These are phyloP conservation scores for Parus major DNA, from an alignment of 2,113 vertebrate genomes.

Conservation along the genomic window DNA sequence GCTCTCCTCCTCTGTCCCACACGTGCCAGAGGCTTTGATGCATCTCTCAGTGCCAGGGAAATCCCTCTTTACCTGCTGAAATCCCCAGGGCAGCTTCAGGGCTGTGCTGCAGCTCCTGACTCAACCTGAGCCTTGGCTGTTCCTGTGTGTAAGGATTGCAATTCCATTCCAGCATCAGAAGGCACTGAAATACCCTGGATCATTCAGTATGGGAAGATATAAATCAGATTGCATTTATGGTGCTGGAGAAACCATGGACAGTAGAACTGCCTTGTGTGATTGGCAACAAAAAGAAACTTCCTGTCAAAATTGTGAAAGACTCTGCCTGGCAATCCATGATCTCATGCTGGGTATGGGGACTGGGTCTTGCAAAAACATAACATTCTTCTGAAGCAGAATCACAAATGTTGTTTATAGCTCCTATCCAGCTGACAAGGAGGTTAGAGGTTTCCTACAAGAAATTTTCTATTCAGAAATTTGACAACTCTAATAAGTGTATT, in stretches of 20 bases:
- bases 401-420: background rate
- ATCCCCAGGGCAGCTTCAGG: background rate
- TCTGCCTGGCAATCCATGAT: background rate
- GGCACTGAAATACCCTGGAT: background rate
- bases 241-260: background rate
- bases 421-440: background rate
- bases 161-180: background rate
- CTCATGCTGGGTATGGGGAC: accelerated
- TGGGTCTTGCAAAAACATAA: background rate
- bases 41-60: background rate
- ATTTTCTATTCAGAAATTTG: background rate
- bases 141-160: accelerated
- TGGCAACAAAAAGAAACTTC: background rate
- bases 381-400: background rate
- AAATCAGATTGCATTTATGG: background rate
- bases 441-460: background rate
- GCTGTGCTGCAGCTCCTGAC: background rate
- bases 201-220: background rate
- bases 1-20: background rate
- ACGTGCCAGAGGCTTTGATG: background rate
- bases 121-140: background rate
- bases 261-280: background rate
- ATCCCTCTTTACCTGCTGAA: background rate
- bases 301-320: background rate
- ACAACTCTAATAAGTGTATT: background rate